A percentile compares a stretch with the other conserved stretches of the same genome.
Evolutionary conservation across 1,140 invertebrate species (phyloP).

Genomic region (Triops cancriformis): DNA sequence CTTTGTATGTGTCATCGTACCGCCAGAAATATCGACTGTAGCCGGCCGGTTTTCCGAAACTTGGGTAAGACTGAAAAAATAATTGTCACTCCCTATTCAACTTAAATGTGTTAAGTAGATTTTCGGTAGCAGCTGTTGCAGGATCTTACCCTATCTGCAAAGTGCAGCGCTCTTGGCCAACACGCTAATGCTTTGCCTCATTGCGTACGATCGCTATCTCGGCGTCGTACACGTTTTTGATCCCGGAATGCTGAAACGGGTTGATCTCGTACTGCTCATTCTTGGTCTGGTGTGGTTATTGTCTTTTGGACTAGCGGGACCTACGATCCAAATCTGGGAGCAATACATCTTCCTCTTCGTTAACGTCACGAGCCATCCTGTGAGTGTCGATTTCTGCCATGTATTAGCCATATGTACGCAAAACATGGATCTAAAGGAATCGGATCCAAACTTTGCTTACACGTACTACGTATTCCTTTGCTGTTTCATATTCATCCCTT

Average conservation of each 20-base stretch:
- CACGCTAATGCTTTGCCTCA: conserved; percentile 26
- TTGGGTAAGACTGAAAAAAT: conserved; percentile 19
- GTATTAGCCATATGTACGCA: background rate
- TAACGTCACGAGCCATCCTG: background rate
- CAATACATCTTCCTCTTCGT: conserved; percentile 6
- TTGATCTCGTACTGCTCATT: background rate
- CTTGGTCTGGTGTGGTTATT: background rate
- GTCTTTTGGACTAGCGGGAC: conserved; percentile 17
- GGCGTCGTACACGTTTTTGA: conserved; percentile 23
- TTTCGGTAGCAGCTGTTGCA: conserved; percentile 23
- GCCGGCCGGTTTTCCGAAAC: conserved; percentile 14
- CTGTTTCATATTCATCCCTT: conserved; percentile 21
- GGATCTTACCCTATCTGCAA: conserved; percentile 24
- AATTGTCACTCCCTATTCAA: background rate
- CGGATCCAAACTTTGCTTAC: conserved; percentile 15
- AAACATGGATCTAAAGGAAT: conserved; percentile 1
- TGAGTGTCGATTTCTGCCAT: conserved; percentile 16
- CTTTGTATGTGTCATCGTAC: conserved; percentile 19
- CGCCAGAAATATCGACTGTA: conserved; percentile 26
- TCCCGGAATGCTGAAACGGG: background rate
- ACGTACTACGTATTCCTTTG: conserved; percentile 14
- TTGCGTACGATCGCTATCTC: conserved; percentile 28
- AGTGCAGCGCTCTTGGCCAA: conserved; percentile 24
- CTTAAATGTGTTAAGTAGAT: conserved; percentile 12
- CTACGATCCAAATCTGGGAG: conserved; percentile 19